phyloP scores from a whole-genome alignment of 2,113 vertebrate species.

The Dasyornis broadbenti region DNA sequence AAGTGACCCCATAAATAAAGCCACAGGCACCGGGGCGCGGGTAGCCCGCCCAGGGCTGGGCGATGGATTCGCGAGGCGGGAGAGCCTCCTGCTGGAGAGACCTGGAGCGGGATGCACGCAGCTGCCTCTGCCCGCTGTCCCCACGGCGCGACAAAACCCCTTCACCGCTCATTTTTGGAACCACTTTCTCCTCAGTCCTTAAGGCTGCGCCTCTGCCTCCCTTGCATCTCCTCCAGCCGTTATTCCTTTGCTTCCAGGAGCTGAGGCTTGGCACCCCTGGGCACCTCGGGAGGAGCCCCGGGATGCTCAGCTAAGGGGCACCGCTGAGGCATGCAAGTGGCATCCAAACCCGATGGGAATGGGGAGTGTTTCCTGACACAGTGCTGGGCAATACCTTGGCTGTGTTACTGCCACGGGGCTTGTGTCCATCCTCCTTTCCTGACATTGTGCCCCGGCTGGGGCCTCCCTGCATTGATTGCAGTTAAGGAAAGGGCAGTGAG shows the following conservation, averaged over 20 bases:
- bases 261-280: background rate
- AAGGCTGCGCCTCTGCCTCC: accelerated
- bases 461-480: accelerated
- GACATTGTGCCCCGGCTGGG: accelerated
- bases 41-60: background rate
- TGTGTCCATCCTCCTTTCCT: background rate
- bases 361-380: background rate
- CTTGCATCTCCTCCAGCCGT: too few species aligned
- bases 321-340: accelerated
- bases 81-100: constrained; percentile 48
- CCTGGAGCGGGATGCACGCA: accelerated
- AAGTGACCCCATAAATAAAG: background rate
- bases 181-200: accelerated
- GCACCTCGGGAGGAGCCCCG: background rate
- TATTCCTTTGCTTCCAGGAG: background rate
- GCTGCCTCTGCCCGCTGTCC: background rate
- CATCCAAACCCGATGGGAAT: accelerated
- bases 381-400: background rate
- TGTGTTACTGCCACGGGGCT: accelerated
- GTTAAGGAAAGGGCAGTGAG: too few species aligned
- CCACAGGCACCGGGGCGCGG: too few species aligned
- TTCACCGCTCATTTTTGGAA: accelerated
- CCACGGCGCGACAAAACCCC: accelerated
- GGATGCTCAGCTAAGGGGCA: too few species aligned
- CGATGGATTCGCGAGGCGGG: background rate